Conservation (phyloP, 2,888 invertebrate species). For the Cerastis leucographa region DNA sequence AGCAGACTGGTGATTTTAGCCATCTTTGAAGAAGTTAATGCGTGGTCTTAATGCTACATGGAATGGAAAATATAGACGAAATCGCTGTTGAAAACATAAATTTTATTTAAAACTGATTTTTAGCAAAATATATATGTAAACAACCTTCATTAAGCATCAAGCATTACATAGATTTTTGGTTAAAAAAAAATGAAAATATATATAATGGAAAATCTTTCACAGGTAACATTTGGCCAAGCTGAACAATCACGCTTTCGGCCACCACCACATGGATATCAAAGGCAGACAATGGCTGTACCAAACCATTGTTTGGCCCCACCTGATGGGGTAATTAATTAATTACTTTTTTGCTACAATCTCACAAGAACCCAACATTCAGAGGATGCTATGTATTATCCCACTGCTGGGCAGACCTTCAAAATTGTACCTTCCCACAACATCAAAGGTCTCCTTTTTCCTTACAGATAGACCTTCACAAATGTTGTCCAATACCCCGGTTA, state of each 20-base stretch:
- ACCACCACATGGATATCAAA: background rate
- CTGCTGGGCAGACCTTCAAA: background rate
- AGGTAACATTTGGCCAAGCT: constrained; percentile 73
- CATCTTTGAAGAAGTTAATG: background rate
- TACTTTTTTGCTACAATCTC: background rate
- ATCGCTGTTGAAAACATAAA: background rate
- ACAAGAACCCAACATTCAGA: no score
- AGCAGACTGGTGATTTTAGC: no score
- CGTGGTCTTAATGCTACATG: background rate
- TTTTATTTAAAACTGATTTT: background rate
- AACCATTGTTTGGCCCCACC: constrained; percentile 27
- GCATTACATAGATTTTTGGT: no score
- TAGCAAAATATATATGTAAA: background rate
- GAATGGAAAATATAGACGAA: background rate
- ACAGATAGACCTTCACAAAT: constrained; percentile 35
- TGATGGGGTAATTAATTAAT: constrained; percentile 19
- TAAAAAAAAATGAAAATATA: background rate
- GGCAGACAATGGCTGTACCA: constrained; percentile 15
- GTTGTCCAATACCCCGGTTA: constrained; percentile 35
- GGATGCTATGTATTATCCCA: background rate
- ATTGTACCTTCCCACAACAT: background rate
- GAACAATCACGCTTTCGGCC: constrained; percentile 35
- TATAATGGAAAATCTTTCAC: constrained; percentile 36
- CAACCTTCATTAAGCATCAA: no score
- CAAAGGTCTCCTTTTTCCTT: background rate